Base-by-base conservation (phyloP, 2,888 invertebrate genomes). In the Autographa gamma region DNA sequence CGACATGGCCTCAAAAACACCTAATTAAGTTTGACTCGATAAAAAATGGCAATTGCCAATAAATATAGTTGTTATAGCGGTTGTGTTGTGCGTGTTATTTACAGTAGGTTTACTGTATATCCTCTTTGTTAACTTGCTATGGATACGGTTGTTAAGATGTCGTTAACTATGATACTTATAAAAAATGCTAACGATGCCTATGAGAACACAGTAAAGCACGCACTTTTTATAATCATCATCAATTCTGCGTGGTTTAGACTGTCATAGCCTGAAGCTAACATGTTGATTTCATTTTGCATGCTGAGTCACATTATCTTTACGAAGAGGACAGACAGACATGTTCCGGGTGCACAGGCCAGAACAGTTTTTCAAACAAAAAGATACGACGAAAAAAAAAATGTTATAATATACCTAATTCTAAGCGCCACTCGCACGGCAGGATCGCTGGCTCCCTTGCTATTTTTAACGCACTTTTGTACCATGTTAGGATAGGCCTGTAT, bases 41-140 rank as follows among this genome's bases (percentile, higher is more conserved):
- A 32, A 76, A 73, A 72, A 73, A 63, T 68, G 32, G 66, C 65
- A 77, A 77, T 80, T 83, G 74, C 48, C 58, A 60, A 69, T 77
- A 73, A 59, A 80, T 71, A 76, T 73, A 65, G 58, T 60, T n/a
- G 31, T 11, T 61, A 18, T 62, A 43, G 16, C 38, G 63, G 59
- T 31, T 41, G 63, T 54, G 25, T 59, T 60, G 70, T 64, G 64
- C 43, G 32, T 34, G 1, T 56, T 74, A 11, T 25, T 74, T 60
- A 48, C 54, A 11, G 31, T 52, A 34, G 31, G 52, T 62, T 65
- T 32, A 56, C 54, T 56, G 43, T 31, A 43, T 61, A 43, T 25
- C 41, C 43, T 43, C 60, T 61, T 61, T 14, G 8, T 61, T 61
- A 18, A 25, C 43, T 43, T 56, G 54, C 11, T 25, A 25, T 56